Percentiles rank a stretch among this genome's conserved stretches.
These are phyloP conservation scores for Trichechus manatus DNA, from an alignment of 2,113 vertebrate genomes.

Conservation along the genomic window DNA sequence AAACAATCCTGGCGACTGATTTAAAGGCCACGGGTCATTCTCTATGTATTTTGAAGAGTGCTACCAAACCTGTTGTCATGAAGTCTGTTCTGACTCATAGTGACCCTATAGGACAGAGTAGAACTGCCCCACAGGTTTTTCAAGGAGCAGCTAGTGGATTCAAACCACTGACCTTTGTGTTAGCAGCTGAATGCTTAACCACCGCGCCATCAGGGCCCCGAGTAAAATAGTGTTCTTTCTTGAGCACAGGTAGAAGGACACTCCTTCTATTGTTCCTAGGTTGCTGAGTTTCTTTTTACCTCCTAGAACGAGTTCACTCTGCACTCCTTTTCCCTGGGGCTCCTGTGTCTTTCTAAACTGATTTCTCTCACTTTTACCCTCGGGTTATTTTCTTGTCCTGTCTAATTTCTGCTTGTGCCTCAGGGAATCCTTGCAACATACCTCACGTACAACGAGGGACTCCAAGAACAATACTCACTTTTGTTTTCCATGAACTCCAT, in stretches of 20 bases:
- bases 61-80: not conserved
- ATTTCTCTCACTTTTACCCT: slow-evolving; percentile 22
- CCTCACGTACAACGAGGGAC: not conserved
- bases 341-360: not conserved
- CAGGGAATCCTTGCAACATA: slow-evolving; percentile 47
- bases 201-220: too few relatives aligned
- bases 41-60: not conserved
- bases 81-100: too few relatives aligned
- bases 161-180: too few relatives aligned
- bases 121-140: too few relatives aligned
- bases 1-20: too few relatives aligned
- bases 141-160: too few relatives aligned
- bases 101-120: too few relatives aligned
- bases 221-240: not conserved
- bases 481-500: slow-evolving; percentile 49
- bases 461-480: slow-evolving; percentile 62
- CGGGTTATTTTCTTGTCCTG: slow-evolving; percentile 59
- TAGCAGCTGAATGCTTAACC: too few relatives aligned
- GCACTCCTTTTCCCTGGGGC: not conserved
- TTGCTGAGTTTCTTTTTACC: not conserved
- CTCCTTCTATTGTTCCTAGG: not conserved
- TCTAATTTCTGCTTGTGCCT: slow-evolving; percentile 52
- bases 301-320: not conserved
- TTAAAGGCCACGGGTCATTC: not conserved
- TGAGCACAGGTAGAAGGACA: not conserved